Conservation (phyloP, 2,888 invertebrate species). For the Pachycephus smyrnensis region DNA sequence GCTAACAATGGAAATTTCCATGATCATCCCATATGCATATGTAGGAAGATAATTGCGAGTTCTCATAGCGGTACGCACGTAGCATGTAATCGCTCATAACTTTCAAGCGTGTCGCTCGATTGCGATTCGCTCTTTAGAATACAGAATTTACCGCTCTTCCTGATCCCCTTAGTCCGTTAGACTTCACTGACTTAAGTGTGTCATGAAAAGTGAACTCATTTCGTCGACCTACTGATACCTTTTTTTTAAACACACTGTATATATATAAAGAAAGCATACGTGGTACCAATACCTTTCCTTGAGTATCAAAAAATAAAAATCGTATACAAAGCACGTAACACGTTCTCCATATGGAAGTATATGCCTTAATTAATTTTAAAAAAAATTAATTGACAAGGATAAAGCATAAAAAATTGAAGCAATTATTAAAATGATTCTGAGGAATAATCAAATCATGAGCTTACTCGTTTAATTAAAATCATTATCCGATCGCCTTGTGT, state of each 20-base stretch:
- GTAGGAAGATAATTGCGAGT: not conserved
- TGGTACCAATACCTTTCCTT: no score
- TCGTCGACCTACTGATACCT: conserved; percentile 61
- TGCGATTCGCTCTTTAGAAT: not conserved
- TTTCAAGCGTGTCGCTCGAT: conserved; percentile 16
- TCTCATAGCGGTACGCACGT: conserved; percentile 1
- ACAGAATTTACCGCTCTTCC: conserved; percentile 8
- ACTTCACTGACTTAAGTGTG: conserved; percentile 42
- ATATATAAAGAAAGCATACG: no score
- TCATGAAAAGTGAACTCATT: conserved; percentile 52
- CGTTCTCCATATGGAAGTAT: no score
- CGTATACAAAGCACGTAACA: no score
- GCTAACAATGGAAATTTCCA: not conserved
- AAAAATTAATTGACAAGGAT: no score
- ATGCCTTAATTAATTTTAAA: no score
- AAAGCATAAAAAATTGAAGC: no score
- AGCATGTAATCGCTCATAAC: conserved; percentile 27
- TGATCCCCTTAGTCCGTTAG: conserved; percentile 6
- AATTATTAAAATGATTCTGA: no score
- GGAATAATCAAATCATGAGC: no score
- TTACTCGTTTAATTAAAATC: no score
- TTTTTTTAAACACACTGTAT: conserved; percentile 30
- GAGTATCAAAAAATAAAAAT: no score
- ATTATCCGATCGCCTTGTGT: no score
- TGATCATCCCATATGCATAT: not conserved